Percentiles rank a stretch among this genome's conserved stretches.
Evolutionary conservation across 2,113 vertebrate species (phyloP).

Genomic region (Upupa epops): DNA sequence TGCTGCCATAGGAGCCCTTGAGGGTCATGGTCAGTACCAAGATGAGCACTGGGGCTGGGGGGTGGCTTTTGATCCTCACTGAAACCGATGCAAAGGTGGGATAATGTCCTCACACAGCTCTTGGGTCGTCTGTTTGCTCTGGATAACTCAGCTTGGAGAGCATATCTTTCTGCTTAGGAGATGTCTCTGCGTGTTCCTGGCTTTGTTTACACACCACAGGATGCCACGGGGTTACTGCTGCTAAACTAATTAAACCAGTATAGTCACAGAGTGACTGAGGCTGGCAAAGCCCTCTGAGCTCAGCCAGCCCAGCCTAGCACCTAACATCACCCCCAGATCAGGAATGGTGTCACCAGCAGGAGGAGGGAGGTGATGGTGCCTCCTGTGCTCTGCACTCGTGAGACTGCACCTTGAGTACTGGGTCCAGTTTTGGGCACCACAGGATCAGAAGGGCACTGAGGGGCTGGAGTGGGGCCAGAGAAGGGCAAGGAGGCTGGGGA

Average conservation of each 20-base stretch:
- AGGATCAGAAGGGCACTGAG: too few relatives aligned
- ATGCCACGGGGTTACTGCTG: rapidly evolving
- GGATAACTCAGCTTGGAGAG: background rate
- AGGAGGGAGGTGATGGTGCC: too few relatives aligned
- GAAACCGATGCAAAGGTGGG: background rate
- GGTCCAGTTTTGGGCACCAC: too few relatives aligned
- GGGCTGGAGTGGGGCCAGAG: too few relatives aligned
- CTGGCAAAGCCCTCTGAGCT: too few relatives aligned
- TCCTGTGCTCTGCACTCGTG: too few relatives aligned
- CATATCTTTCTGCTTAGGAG: background rate
- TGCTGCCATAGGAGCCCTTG: conserved; percentile 38
- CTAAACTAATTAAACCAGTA: background rate
- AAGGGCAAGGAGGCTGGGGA: too few relatives aligned
- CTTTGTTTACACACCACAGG: background rate
- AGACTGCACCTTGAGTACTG: too few relatives aligned
- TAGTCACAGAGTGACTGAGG: background rate
- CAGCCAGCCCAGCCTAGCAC: too few relatives aligned
- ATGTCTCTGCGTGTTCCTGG: background rate
- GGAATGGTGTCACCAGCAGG: too few relatives aligned
- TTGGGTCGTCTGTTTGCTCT: background rate
- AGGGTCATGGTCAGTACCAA: conserved; percentile 75
- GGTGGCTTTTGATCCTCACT: background rate
- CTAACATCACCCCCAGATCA: too few relatives aligned
- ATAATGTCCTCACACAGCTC: background rate
- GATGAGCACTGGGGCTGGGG: background rate